Evolutionary conservation across 2,113 vertebrate genomes (phyloP).

Genomic region (Mustelus asterias): DNA sequence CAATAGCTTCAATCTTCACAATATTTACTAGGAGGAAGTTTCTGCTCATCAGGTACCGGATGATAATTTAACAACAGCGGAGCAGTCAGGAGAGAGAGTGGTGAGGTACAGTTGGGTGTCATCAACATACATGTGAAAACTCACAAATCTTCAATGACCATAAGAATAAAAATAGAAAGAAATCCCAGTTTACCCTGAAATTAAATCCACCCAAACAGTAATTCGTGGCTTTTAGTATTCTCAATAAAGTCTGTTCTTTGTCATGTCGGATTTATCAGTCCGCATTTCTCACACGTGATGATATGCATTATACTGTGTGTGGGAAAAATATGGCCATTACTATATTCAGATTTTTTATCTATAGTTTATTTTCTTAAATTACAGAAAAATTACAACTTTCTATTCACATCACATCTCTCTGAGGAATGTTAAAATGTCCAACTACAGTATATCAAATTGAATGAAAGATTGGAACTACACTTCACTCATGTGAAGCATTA

Average conservation of each 20-base stretch:
- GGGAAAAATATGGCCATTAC: not conserved
- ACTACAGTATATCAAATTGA: not conserved
- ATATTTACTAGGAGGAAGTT: no score
- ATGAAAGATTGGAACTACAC: not conserved
- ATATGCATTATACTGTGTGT: not conserved
- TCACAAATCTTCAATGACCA: not conserved
- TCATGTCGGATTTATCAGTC: not conserved
- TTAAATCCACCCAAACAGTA: not conserved
- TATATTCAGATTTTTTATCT: not conserved
- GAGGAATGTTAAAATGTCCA: not conserved
- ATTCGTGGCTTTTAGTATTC: not conserved
- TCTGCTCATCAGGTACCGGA: no score
- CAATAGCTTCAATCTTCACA: no score
- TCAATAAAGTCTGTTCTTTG: not conserved
- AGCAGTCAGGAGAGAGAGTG: no score
- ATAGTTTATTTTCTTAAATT: not conserved
- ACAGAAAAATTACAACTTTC: not conserved
- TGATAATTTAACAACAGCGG: no score
- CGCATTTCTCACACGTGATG: not conserved
- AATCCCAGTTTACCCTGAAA: not conserved
- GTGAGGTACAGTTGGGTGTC: no score
- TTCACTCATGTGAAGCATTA: not conserved
- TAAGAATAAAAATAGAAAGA: not conserved
- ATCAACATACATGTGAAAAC: no score
- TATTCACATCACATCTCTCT: not conserved